Conservation (phyloP, 2,113 vertebrate species). For the Mesocricetus auratus region DNA sequence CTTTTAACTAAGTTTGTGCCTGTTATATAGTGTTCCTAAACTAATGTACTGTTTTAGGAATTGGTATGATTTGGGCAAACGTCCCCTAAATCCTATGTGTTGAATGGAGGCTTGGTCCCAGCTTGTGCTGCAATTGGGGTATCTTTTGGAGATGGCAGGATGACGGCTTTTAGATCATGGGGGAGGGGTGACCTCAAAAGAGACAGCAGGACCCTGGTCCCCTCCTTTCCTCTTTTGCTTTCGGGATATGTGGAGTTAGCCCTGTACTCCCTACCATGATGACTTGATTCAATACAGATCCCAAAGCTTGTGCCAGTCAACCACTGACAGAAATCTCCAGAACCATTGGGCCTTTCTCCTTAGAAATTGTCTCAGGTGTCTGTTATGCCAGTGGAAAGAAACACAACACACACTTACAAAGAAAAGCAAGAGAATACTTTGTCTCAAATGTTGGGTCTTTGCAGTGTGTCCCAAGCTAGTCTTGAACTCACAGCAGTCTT, state of each 20-base stretch:
- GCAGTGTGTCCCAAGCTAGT: too few species aligned
- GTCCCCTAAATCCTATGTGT: not conserved
- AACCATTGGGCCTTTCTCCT: not conserved
- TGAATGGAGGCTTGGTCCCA: not conserved
- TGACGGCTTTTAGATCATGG: not conserved
- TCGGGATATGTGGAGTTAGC: not conserved
- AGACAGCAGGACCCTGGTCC: not conserved
- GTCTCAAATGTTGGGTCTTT: not conserved
- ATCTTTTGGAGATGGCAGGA: not conserved
- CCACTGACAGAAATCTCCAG: not conserved
- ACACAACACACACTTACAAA: not conserved
- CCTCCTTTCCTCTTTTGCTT: not conserved
- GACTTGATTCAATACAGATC: not conserved
- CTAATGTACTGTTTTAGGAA: not conserved
- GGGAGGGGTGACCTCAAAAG: not conserved
- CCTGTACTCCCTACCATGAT: too few species aligned
- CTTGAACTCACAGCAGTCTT: not conserved
- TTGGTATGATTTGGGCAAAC: not conserved
- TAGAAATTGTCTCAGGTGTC: not conserved
- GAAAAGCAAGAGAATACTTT: not conserved
- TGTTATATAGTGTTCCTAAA: not conserved
- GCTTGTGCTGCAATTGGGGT: not conserved
- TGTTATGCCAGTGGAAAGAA: too few species aligned
- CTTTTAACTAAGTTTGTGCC: not conserved
- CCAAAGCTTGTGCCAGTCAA: too few species aligned